Evolutionary conservation across 2,113 vertebrate species (phyloP).

Genomic region (Pipra filicauda): DNA sequence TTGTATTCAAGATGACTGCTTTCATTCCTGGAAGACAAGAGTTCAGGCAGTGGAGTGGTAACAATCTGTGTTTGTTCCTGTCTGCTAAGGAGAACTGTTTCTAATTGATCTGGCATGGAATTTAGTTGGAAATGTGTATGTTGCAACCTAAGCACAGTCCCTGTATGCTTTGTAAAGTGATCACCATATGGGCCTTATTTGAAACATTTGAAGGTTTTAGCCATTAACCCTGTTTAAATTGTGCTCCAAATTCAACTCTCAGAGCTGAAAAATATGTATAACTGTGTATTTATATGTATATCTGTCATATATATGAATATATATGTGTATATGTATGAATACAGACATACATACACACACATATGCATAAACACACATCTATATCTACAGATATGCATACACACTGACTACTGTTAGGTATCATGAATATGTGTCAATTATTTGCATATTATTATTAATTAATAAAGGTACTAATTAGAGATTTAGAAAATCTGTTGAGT

Average conservation of each 20-base stretch:
- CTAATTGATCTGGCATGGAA: constrained; percentile 83
- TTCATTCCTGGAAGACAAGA: constrained; percentile 71
- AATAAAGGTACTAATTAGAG: not conserved
- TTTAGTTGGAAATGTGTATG: constrained; percentile 74
- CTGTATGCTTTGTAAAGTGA: constrained; percentile 78
- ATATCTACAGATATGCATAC: not conserved
- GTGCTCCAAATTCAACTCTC: constrained; percentile 63
- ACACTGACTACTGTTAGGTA: not conserved
- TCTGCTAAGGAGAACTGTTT: constrained; percentile 77
- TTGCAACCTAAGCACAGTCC: constrained; percentile 73
- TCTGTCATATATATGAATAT: not conserved
- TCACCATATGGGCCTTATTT: constrained; percentile 77
- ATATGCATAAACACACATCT: not conserved
- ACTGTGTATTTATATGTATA: not conserved
- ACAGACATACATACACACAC: not conserved
- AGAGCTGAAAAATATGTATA: not conserved
- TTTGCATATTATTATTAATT: not conserved
- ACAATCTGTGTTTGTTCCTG: constrained; percentile 76
- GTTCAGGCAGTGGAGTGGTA: constrained; percentile 67
- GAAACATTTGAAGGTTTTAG: constrained; percentile 73
- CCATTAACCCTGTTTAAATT: constrained; percentile 72
- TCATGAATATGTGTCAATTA: not conserved
- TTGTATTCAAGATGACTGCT: constrained; percentile 39
- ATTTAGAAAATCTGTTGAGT: not conserved
- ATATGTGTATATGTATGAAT: not conserved